Conservation (phyloP, 1,140 invertebrate genomes). For the Drosophila trapezifrons region DNA sequence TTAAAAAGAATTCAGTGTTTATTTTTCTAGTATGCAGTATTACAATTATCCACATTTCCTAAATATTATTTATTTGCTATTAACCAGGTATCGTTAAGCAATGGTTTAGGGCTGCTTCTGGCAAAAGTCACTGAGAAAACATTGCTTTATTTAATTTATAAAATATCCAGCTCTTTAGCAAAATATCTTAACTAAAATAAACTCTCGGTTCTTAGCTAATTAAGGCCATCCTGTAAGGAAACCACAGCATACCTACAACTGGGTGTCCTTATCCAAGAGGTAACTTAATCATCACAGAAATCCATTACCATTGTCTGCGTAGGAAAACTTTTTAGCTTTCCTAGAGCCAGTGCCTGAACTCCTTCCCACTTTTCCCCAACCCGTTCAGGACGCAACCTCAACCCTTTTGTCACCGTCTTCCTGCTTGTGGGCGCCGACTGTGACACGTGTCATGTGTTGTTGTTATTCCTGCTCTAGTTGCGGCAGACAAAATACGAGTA, state of each 20-base stretch:
- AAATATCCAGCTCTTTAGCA: background rate
- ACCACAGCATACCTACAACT: conserved; percentile 1
- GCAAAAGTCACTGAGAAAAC: too few relatives aligned
- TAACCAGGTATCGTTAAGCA: too few relatives aligned
- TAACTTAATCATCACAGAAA: conserved; percentile 34
- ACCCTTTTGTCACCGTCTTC: conserved; percentile 31
- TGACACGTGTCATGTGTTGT: conserved; percentile 76
- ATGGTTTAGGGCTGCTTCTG: too few relatives aligned
- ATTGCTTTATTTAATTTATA: background rate
- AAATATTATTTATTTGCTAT: too few relatives aligned
- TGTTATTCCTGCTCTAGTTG: conserved; percentile 48
- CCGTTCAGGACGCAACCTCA: conserved; percentile 2
- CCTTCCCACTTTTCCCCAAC: background rate
- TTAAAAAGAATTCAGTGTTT: too few relatives aligned
- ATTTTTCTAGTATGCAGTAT: too few relatives aligned
- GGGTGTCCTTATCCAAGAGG: background rate
- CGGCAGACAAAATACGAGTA: conserved; percentile 35
- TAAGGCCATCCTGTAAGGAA: conserved; percentile 4
- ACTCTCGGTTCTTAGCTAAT: conserved; percentile 7
- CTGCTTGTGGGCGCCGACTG: conserved; percentile 39
- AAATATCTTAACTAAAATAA: background rate
- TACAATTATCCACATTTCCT: too few relatives aligned
- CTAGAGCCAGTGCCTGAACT: background rate
- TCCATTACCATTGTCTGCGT: conserved; percentile 36
- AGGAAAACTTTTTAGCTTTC: conserved; percentile 25